Base-by-base conservation (phyloP, 2,113 vertebrate species). In the Amphiprion percula region DNA sequence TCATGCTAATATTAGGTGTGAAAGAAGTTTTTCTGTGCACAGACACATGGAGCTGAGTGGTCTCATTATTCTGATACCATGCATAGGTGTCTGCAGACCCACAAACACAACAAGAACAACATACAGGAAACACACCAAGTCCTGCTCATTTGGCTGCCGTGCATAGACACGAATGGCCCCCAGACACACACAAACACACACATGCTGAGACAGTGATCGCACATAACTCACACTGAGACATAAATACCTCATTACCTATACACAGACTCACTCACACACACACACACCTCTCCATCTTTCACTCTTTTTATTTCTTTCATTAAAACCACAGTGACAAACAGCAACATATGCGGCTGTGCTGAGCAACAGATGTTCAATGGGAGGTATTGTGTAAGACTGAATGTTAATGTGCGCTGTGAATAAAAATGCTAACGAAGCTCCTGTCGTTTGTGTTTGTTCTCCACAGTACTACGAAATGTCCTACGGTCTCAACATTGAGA, bases 401-500 rank as follows among this genome's bases (percentile, higher is more conserved):
- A 61, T 64, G 69, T 63, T 80, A 66, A 82, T 71, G 63, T 63
- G 71, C 33, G 62, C 39, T 24, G 63, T 71, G 70, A 76, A 41
- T 72, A 52, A 88, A 10, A 69, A 87, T 68, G 60, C 63, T 88
- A 87, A 88, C 56, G 10, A 65, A 46, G 44, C 71, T 80, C 9
- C 24, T 65, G 65, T 83, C 39, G 2, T 76, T 61, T 88, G 33
- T 84, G 58, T 87, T 85, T 84, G 68, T 90, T 37, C 80, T 90
- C 70, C 80, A 21, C 91, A 94, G 93, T 94, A 94, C 81, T 94
- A 94, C 28, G 93, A 94, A 54, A 94, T 94, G 93, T 94, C 93
- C 82, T 94, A 94, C 33, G 93, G 93, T 56, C 93, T 94, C 82
- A 94, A 93, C 90, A 93, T 93, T 23, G 92, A 94, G 88, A 94